A percentile compares a stretch with the other conserved stretches of the same genome.
phyloP scores from a whole-genome alignment of 2,113 vertebrate species.

The Anser brachyrhynchus region DNA sequence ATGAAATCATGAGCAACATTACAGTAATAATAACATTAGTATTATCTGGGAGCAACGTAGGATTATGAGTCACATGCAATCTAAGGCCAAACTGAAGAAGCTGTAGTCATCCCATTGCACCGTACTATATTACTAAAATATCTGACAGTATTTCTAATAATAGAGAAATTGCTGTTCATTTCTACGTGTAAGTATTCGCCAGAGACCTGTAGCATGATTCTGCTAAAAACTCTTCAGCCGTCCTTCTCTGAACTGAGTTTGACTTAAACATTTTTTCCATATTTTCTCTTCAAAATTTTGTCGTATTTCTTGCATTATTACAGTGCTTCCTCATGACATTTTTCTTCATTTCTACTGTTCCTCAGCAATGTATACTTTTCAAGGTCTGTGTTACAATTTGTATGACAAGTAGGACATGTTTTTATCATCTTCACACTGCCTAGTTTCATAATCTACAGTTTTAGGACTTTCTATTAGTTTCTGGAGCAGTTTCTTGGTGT shows the following conservation, averaged over 20 bases:
- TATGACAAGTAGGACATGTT: not conserved
- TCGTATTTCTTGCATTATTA: not conserved
- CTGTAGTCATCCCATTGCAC: not conserved
- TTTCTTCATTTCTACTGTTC: conserved; percentile 17
- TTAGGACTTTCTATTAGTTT: not conserved
- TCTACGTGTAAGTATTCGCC: not conserved
- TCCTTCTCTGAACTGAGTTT: not conserved
- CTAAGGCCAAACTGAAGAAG: not conserved
- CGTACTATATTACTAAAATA: not conserved
- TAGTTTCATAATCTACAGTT: not conserved
- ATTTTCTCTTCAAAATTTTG: not conserved
- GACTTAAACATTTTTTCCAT: not conserved
- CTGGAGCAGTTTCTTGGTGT: not conserved
- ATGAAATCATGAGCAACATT: conserved; percentile 4
- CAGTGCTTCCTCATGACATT: not conserved
- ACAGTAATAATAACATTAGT: not conserved
- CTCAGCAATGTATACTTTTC: not conserved
- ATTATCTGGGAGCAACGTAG: not conserved
- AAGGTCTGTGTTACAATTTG: not conserved
- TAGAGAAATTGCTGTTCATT: not conserved
- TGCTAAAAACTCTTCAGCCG: not conserved
- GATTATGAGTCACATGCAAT: not conserved
- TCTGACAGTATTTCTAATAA: not conserved
- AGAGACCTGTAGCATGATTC: not conserved
- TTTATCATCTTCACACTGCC: not conserved